phyloP scores from a whole-genome alignment of 2,113 vertebrate genomes.

The Thunnus thynnus region DNA sequence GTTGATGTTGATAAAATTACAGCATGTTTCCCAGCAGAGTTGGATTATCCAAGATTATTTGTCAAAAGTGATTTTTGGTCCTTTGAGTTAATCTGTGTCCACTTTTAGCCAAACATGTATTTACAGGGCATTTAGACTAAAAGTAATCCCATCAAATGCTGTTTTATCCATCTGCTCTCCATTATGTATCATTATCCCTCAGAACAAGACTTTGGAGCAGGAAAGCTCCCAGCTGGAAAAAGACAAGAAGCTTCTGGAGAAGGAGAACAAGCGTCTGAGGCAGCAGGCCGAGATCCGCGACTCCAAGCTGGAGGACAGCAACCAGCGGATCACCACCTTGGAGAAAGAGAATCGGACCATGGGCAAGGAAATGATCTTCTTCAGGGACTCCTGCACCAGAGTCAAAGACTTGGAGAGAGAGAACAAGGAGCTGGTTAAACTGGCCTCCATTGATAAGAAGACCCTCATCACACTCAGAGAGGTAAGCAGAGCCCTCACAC shows the following conservation, averaged over 20 bases:
- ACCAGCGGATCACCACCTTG: conserved; percentile 89
- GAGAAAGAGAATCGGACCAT: conserved; percentile 97
- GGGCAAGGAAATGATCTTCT: conserved; percentile 91
- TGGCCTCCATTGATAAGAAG: conserved; percentile 95
- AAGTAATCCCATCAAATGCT: conserved; percentile 29
- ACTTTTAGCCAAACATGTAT: conserved; percentile 31
- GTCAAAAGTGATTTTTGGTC: conserved; percentile 19
- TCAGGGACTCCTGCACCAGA: conserved; percentile 91
- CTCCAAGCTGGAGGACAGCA: conserved; percentile 93
- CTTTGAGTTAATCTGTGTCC: conserved; percentile 14
- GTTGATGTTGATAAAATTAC: conserved; percentile 23
- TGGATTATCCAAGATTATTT: conserved; percentile 62
- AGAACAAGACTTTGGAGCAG: conserved; percentile 92
- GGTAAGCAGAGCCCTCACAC: conserved; percentile 78
- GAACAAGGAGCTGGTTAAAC: conserved; percentile 96
- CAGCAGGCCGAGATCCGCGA: conserved; percentile 98
- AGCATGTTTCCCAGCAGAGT: neutral
- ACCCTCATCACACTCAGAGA: conserved; percentile 93
- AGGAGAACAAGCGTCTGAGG: conserved; percentile 95
- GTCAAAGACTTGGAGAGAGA: conserved; percentile 95
- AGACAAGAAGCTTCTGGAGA: conserved; percentile 97
- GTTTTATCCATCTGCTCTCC: conserved; percentile 20
- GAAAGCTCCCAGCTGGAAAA: conserved; percentile 96
- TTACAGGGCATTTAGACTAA: conserved; percentile 27
- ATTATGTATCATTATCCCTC: neutral